Base-by-base conservation (phyloP, 2,888 invertebrate genomes). In the Arenicola marina region DNA sequence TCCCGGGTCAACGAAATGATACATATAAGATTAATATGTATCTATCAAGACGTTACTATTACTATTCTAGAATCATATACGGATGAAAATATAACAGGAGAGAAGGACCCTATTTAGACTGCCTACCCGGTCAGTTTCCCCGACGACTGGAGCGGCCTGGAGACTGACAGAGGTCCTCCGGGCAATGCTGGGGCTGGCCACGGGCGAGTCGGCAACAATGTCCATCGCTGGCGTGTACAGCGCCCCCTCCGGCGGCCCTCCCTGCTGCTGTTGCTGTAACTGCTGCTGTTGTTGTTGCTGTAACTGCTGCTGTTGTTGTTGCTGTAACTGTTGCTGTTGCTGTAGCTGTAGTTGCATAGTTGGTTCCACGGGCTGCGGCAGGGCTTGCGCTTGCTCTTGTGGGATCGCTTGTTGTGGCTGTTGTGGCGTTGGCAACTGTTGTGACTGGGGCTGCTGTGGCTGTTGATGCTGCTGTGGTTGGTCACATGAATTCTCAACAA, bases 141-240 rank as follows among this genome's bases (percentile, higher is more conserved):
- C n/a, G n/a, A n/a, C n/a, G n/a, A n/a, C n/a, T n/a, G n/a, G n/a
- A n/a, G n/a, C n/a, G n/a, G n/a, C n/a, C n/a, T n/a, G n/a, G n/a
- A n/a, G n/a, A n/a, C n/a, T n/a, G n/a, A n/a, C n/a, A n/a, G 48
- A 11, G 18, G 21, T 48, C 7, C 24, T 11, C 24, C 48, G 15
- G 48, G 7, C 24, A 7, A 70, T 59, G 55, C 73, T 71, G 26
- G 78, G 73, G 70, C 76, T 76, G 56, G 75, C 70, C 11, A 73
- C 70, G 18, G 48, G 18, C 15, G 77, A 74, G 7, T 75, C 24
- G 15, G 24, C 48, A n/a, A n/a, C n/a, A n/a, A n/a, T n/a, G n/a
- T n/a, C n/a, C n/a, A n/a, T n/a, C n/a, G n/a, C n/a, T n/a, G n/a
- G n/a, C n/a, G n/a, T n/a, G n/a, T n/a, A n/a, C n/a, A n/a, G n/a